Conservation (phyloP, 1,140 invertebrate species). For the Eueides isabella region DNA sequence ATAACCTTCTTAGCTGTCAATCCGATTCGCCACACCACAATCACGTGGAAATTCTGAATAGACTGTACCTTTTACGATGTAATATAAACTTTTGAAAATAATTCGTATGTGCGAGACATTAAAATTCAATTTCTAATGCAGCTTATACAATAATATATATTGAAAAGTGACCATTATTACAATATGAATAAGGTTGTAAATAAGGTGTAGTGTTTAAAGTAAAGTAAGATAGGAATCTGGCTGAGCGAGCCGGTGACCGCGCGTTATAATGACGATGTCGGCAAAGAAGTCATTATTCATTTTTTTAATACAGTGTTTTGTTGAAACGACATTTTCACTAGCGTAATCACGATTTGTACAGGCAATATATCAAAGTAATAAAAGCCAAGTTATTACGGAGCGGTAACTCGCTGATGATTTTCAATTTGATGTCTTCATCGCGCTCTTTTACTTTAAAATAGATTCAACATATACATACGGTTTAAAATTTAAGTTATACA, state of each 20-base stretch:
- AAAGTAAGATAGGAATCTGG: constrained; percentile 72
- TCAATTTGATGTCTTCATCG: constrained; percentile 78
- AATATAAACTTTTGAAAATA: constrained; percentile 43
- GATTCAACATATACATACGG: constrained; percentile 30
- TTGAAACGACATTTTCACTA: constrained; percentile 81
- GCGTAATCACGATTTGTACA: constrained; percentile 76
- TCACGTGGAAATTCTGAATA: constrained; percentile 69
- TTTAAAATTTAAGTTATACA: neutral
- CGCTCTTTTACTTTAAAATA: constrained; percentile 59
- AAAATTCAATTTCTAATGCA: constrained; percentile 37
- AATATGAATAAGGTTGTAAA: constrained; percentile 37
- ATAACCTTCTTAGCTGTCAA: constrained; percentile 80
- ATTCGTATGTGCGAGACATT: constrained; percentile 39
- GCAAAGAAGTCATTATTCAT: constrained; percentile 81
- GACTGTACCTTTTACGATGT: constrained; percentile 44
- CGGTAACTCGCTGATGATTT: constrained; percentile 67
- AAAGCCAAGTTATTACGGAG: constrained; percentile 67
- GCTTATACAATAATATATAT: neutral
- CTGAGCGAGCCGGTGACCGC: constrained; percentile 63
- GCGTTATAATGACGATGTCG: constrained; percentile 74
- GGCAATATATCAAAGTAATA: constrained; percentile 78
- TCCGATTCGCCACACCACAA: constrained; percentile 73
- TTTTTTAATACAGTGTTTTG: constrained; percentile 81
- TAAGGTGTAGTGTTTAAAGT: constrained; percentile 31
- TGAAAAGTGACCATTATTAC: constrained; percentile 35